These are phyloP conservation scores for Spinibarbus caldwelli DNA, from an alignment of 2,797 vertebrate genomes.

Conservation along the genomic window DNA sequence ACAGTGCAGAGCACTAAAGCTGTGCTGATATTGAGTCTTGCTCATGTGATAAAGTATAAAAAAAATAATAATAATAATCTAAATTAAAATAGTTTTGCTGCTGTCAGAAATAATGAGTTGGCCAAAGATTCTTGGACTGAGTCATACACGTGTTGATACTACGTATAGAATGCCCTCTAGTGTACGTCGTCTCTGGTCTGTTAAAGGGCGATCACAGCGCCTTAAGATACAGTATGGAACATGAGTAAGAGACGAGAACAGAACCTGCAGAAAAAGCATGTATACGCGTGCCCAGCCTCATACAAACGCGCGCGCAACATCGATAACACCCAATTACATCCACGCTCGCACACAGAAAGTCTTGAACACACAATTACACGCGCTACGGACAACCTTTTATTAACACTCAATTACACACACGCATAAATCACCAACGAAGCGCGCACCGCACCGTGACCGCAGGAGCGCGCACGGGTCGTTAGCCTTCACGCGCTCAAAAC, in stretches of 20 bases:
- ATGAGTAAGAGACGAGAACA: background rate
- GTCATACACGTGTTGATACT: background rate
- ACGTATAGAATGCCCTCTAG: slow-evolving; percentile 36
- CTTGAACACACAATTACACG: slow-evolving; percentile 83
- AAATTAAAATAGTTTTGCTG: background rate
- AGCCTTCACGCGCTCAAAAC: slow-evolving; percentile 48
- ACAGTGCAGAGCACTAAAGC: background rate
- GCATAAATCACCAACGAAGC: slow-evolving; percentile 78
- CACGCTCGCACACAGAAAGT: slow-evolving; percentile 74
- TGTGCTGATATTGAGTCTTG: background rate
- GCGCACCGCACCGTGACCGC: slow-evolving; percentile 65
- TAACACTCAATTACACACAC: slow-evolving; percentile 86
- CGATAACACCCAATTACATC: slow-evolving; percentile 85
- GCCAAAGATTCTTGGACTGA: background rate
- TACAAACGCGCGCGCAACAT: slow-evolving; percentile 75
- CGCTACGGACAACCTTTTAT: slow-evolving; percentile 84
- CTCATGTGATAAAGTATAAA: background rate
- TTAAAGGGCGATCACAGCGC: background rate
- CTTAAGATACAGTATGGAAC: background rate
- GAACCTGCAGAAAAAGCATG: slow-evolving; percentile 12
- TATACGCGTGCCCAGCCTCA: slow-evolving; percentile 58
- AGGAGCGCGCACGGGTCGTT: slow-evolving; percentile 66
- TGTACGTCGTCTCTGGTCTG: background rate
- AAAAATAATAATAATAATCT: background rate
- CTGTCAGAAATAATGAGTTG: background rate